A percentile compares a stretch with the other conserved stretches of the same genome.
These are phyloP conservation scores for Labroides dimidiatus DNA, from an alignment of 2,797 vertebrate genomes.

Conservation along the genomic window DNA sequence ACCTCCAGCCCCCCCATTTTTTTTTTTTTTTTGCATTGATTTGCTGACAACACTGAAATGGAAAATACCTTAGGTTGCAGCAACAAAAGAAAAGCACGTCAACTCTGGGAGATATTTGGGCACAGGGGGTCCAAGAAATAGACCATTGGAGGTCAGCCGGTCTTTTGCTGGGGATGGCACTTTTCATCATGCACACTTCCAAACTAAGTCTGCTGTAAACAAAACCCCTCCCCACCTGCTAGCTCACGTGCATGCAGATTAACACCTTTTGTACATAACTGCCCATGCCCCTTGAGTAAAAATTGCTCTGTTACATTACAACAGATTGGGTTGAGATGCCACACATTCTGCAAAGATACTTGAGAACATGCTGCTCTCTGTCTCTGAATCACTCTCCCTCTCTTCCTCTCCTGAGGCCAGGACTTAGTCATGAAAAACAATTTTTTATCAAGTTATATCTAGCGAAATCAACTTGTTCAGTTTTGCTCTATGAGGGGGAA, in stretches of 20 bases:
- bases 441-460: conserved; percentile 41
- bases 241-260: neutral
- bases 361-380: conserved; percentile 46
- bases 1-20: conserved; percentile 58
- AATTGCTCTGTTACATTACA: conserved; percentile 58
- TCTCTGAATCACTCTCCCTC: conserved; percentile 3
- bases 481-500: conserved; percentile 61
- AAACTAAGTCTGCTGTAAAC: conserved; percentile 37
- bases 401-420: conserved; percentile 20
- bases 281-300: conserved; percentile 11
- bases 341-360: conserved; percentile 72
- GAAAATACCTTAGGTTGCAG: conserved; percentile 86
- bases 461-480: conserved; percentile 55
- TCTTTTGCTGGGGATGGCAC: conserved; percentile 60
- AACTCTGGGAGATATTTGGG: conserved; percentile 70
- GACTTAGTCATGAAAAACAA: conserved; percentile 35
- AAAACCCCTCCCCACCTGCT: conserved; percentile 21
- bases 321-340: conserved; percentile 66
- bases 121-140: conserved; percentile 57
- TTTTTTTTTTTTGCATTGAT: conserved; percentile 79
- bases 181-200: conserved; percentile 42
- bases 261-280: conserved; percentile 6
- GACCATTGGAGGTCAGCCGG: conserved; percentile 68
- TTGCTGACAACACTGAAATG: conserved; percentile 86
- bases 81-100: conserved; percentile 71